Conservation (phyloP, 2,113 vertebrate genomes). For the Clarias batrachus region DNA sequence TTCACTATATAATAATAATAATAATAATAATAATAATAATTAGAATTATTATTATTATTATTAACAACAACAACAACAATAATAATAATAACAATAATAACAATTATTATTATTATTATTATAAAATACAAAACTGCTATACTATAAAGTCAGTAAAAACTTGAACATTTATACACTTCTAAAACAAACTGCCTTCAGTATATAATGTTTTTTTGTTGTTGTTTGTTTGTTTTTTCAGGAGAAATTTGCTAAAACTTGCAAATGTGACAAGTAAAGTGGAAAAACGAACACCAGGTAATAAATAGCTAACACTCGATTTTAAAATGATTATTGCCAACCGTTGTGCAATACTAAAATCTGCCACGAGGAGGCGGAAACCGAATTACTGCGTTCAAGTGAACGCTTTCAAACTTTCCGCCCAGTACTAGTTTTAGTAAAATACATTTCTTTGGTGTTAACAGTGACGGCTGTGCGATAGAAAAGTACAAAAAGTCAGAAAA, state of each 20-base stretch:
- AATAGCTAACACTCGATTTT: not conserved
- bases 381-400: not conserved
- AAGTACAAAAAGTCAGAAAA: not conserved
- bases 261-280: not conserved
- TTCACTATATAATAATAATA: not conserved
- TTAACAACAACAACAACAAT: not conserved
- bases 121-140: not conserved
- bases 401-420: not conserved
- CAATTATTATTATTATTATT: not conserved
- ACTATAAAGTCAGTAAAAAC: not conserved
- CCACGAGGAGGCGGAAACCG: constrained; percentile 6
- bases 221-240: too few species aligned
- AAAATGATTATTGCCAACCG: not conserved
- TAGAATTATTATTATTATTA: not conserved
- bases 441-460: not conserved
- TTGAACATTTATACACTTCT: not conserved
- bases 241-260: not conserved
- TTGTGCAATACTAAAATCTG: not conserved
- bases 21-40: constrained; percentile 1
- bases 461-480: too few species aligned
- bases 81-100: not conserved
- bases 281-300: not conserved
- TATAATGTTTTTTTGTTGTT: not conserved
- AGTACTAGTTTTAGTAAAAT: not conserved
- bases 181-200: not conserved